Evolutionary conservation across 2,797 vertebrate species (phyloP).

Genomic region (Salarias fasciatus): DNA sequence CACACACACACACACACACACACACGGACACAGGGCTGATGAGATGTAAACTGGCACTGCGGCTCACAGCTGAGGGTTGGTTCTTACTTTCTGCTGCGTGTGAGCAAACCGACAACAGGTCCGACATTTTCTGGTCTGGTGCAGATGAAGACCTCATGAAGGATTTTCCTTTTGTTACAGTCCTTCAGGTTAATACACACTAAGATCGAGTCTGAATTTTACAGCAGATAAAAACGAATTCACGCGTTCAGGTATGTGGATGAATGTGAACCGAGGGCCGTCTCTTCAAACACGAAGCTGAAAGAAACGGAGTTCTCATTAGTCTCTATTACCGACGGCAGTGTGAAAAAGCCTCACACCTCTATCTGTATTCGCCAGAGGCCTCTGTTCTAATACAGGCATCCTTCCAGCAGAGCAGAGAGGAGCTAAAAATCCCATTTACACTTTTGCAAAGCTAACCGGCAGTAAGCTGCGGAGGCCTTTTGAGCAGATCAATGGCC

Average conservation of each 20-base stretch:
- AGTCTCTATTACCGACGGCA: constrained; percentile 23
- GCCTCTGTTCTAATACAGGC: constrained; percentile 13
- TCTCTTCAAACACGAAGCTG: neutral
- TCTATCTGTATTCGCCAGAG: constrained; percentile 23
- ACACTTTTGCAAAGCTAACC: constrained; percentile 34
- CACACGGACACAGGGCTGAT: constrained; percentile 35
- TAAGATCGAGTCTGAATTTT: too few species aligned
- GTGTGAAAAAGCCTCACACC: constrained; percentile 13
- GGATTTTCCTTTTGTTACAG: too few species aligned
- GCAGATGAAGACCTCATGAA: constrained; percentile 39
- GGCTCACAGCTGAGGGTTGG: constrained; percentile 38
- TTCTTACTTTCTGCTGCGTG: constrained; percentile 26
- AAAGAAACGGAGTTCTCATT: constrained; percentile 10
- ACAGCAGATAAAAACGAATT: neutral
- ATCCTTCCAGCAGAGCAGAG: constrained; percentile 27
- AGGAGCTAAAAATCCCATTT: constrained; percentile 41
- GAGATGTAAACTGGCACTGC: constrained; percentile 37
- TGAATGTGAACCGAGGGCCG: too few species aligned
- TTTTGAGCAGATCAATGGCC: constrained; percentile 67
- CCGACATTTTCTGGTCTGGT: constrained; percentile 16
- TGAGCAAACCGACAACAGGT: constrained; percentile 30
- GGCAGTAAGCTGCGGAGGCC: constrained; percentile 44
- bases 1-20: constrained; percentile 29
- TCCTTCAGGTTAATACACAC: too few species aligned
- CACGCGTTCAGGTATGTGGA: too few species aligned